Conservation (phyloP, 1,140 invertebrate species). For the Cydia fagiglandana region DNA sequence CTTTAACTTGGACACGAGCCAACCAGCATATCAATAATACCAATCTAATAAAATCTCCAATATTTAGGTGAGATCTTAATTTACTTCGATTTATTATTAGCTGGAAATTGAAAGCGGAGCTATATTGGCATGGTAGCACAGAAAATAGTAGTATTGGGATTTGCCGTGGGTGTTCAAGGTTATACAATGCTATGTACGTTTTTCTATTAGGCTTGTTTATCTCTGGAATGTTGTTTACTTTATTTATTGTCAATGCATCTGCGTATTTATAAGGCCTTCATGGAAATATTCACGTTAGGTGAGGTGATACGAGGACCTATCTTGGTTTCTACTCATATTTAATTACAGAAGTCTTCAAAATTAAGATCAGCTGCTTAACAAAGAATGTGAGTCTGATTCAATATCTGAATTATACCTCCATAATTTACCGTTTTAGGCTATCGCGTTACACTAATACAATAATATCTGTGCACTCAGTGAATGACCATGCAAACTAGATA, state of each 20-base stretch:
- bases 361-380: too few relatives aligned
- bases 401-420: background rate
- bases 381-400: too few relatives aligned
- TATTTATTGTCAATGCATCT: background rate
- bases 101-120: constrained; percentile 22
- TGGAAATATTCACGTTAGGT: background rate
- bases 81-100: constrained; percentile 4
- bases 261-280: background rate
- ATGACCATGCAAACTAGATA: background rate
- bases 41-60: constrained; percentile 25
- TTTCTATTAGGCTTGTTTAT: constrained; percentile 22
- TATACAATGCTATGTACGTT: background rate
- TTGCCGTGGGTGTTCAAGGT: constrained; percentile 12
- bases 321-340: background rate
- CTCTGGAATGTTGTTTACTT: constrained; percentile 27
- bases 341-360: too few relatives aligned
- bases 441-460: too few relatives aligned
- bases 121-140: background rate
- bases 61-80: constrained; percentile 27
- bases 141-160: background rate
- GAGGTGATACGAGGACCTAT: background rate
- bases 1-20: background rate
- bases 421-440: background rate
- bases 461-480: too few relatives aligned
- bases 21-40: constrained; percentile 8